phyloP scores from a whole-genome alignment of 2,888 invertebrate genomes.

The Agrypnus murinus region DNA sequence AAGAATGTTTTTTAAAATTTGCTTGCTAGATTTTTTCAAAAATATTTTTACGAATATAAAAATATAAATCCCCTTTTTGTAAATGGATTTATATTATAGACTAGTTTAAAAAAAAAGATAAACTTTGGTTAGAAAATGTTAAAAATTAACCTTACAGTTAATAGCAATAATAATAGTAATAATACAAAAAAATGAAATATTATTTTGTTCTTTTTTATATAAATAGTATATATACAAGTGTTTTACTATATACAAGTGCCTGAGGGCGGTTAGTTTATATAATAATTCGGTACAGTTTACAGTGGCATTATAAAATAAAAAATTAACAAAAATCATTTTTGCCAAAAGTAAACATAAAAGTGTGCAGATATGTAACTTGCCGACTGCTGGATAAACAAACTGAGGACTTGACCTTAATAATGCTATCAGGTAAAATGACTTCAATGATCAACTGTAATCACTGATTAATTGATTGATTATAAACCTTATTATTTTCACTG shows the following conservation, averaged over 20 bases:
- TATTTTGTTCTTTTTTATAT: conserved; percentile 30
- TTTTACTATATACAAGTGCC: conserved; percentile 54
- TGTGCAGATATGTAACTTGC: conserved; percentile 71
- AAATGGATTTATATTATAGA: conserved; percentile 56
- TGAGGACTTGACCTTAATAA: conserved; percentile 67
- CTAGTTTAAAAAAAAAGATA: conserved; percentile 67
- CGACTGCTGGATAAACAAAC: conserved; percentile 70
- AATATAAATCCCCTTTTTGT: conserved; percentile 3
- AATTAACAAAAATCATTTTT: conserved; percentile 51
- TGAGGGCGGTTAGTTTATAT: conserved; percentile 46
- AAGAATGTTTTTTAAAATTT: neutral
- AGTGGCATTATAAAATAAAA: conserved; percentile 64
- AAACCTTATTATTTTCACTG: conserved; percentile 65
- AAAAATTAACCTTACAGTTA: conserved; percentile 17
- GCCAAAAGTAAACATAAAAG: conserved; percentile 64
- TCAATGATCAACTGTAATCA: conserved; percentile 64
- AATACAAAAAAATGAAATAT: conserved; percentile 24
- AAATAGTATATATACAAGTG: conserved; percentile 43
- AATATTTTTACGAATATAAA: no score
- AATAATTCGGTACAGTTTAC: conserved; percentile 68
- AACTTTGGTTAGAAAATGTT: conserved; percentile 66
- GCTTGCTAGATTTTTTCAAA: no score
- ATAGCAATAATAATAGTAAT: conserved; percentile 53
- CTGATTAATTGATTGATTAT: conserved; percentile 70
- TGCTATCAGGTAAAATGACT: conserved; percentile 66